phyloP scores from a whole-genome alignment of 2,888 invertebrate genomes.

The Patella ulyssiponensis region DNA sequence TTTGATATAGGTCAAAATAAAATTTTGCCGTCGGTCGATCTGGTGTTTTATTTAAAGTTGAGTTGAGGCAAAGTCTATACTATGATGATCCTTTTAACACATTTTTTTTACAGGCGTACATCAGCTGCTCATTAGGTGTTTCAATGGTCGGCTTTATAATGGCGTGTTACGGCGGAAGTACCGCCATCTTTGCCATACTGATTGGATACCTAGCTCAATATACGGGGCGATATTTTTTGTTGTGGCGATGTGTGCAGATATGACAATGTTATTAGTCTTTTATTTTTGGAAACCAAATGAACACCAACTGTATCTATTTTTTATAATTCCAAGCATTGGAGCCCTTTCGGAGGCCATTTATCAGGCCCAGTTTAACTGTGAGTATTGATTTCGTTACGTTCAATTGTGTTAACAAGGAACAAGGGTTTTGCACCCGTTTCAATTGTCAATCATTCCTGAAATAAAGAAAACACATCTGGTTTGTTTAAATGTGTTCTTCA shows the following conservation, averaged over 20 bases:
- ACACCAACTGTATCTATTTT: not conserved
- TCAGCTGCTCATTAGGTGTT: constrained; percentile 25
- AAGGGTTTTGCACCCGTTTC: too few relatives aligned
- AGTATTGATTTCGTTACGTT: too few relatives aligned
- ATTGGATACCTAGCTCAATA: constrained; percentile 13
- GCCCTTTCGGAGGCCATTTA: constrained; percentile 18
- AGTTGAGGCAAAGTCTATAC: too few relatives aligned
- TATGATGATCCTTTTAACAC: too few relatives aligned
- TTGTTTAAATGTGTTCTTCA: too few relatives aligned
- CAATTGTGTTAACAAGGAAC: too few relatives aligned
- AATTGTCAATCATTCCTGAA: too few relatives aligned
- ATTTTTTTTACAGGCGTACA: constrained; percentile 20
- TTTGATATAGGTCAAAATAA: too few relatives aligned
- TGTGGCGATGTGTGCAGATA: not conserved
- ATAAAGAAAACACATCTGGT: too few relatives aligned
- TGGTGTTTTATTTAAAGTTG: too few relatives aligned
- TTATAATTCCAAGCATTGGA: constrained; percentile 16
- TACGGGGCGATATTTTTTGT: constrained; percentile 16
- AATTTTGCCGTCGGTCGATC: too few relatives aligned
- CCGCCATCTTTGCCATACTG: constrained; percentile 11
- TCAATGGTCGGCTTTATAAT: constrained; percentile 24
- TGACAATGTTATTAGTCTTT: constrained; percentile 35
- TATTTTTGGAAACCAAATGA: constrained; percentile 25
- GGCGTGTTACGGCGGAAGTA: constrained; percentile 22
- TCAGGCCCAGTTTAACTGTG: constrained; percentile 23